These are phyloP conservation scores for Natator depressus DNA, from an alignment of 2,113 vertebrate genomes.

Conservation along the genomic window DNA sequence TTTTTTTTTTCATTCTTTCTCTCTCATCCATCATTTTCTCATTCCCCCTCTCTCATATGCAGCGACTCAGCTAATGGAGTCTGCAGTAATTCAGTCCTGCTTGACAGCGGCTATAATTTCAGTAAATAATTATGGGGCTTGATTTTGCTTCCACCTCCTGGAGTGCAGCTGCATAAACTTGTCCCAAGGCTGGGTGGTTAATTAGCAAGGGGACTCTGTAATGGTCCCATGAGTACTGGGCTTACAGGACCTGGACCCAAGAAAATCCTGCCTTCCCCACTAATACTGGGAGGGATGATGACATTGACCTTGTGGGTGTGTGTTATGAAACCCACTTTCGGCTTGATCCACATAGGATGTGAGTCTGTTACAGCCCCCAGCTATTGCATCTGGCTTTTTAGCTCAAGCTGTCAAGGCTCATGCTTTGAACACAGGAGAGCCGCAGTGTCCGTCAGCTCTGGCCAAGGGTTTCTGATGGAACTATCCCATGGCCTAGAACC, in stretches of 20 bases:
- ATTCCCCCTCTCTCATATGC: slow-evolving; percentile 72
- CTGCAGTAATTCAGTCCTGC: slow-evolving; percentile 74
- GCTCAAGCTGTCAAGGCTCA: background rate
- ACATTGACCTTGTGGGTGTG: background rate
- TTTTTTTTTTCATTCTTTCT: slow-evolving; percentile 39
- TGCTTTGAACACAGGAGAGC: background rate
- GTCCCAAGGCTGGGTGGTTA: background rate
- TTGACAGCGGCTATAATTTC: slow-evolving; percentile 72
- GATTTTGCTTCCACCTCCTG: slow-evolving; percentile 59
- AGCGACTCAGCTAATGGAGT: slow-evolving; percentile 75
- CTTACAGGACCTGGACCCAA: background rate
- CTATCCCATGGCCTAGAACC: background rate
- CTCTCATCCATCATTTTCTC: slow-evolving; percentile 78
- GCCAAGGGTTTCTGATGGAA: background rate
- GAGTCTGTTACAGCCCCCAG: background rate
- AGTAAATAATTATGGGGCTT: slow-evolving; percentile 74
- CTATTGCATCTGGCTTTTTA: background rate
- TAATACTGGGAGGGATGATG: background rate
- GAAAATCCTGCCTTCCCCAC: background rate
- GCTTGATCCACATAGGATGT: background rate
- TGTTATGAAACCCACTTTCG: background rate
- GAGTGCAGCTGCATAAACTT: slow-evolving; percentile 12
- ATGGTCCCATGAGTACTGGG: fast-evolving
- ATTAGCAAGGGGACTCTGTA: background rate
- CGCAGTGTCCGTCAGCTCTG: background rate